Evolutionary conservation across 30 jellyfish, hydroid and myxozoan genomes (phyloP).

Genomic region (Clytia hemisphaerica): DNA sequence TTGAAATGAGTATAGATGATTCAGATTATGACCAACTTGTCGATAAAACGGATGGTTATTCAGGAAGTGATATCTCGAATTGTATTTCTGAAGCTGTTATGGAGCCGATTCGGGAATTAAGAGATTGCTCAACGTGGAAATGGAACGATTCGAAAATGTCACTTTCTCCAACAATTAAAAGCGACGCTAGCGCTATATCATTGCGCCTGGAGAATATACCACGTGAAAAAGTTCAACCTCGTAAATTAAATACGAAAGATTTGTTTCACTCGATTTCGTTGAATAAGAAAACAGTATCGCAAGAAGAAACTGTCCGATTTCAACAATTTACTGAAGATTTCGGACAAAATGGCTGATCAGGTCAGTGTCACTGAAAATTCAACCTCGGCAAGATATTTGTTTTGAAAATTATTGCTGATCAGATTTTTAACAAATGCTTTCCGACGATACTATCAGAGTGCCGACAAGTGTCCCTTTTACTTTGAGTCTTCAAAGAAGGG

Average conservation of each 20-base stretch:
- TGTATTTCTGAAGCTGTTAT: slow-evolving; percentile 87
- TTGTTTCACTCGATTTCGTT: slow-evolving; percentile 33
- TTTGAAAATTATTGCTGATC: too few species aligned
- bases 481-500: too few species aligned
- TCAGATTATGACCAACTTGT: slow-evolving; percentile 59
- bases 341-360: slow-evolving; percentile 25
- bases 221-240: slow-evolving; percentile 69
- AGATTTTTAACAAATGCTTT: too few species aligned
- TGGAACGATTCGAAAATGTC: slow-evolving; percentile 76
- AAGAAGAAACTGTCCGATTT: slow-evolving; percentile 38
- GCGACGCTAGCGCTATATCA: slow-evolving; percentile 60
- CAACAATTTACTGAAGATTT: slow-evolving; percentile 20
- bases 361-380: too few species aligned
- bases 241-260: slow-evolving; percentile 57
- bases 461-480: too few species aligned
- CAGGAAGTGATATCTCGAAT: slow-evolving; percentile 92
- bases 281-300: slow-evolving; percentile 60
- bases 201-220: slow-evolving; percentile 59
- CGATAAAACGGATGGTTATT: slow-evolving; percentile 75
- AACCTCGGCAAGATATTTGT: too few species aligned
- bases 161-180: slow-evolving; percentile 48
- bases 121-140: slow-evolving; percentile 45
- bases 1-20: slow-evolving; percentile 20
- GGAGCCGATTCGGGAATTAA: slow-evolving; percentile 81
- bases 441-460: too few species aligned